Evolutionary conservation across 1,140 invertebrate species (phyloP).

Genomic region (Habropoda laboriosa): DNA sequence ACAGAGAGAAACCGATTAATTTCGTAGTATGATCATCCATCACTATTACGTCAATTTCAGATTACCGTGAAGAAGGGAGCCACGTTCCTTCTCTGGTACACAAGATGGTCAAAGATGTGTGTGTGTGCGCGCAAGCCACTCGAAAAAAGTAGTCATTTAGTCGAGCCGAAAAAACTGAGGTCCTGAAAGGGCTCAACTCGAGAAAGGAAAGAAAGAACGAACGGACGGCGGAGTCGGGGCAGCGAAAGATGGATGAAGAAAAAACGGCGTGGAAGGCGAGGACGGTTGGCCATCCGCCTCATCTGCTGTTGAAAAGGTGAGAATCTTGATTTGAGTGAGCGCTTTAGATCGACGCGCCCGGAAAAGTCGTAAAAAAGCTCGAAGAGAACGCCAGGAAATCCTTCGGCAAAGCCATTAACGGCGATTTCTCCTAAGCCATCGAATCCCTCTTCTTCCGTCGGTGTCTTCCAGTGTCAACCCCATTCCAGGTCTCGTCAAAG

Average conservation of each 20-base stretch:
- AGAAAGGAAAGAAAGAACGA: constrained; percentile 32
- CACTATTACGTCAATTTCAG: constrained; percentile 51
- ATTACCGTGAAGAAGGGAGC: constrained; percentile 30
- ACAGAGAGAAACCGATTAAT: neutral
- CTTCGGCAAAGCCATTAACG: constrained; percentile 73
- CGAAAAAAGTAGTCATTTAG: constrained; percentile 54
- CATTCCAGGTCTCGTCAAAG: constrained; percentile 47
- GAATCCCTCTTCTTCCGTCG: constrained; percentile 58
- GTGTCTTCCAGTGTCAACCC: constrained; percentile 57
- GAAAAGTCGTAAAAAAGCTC: constrained; percentile 60
- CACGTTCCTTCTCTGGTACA: neutral
- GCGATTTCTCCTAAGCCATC: constrained; percentile 70
- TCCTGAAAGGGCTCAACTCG: constrained; percentile 36
- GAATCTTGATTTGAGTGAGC: constrained; percentile 72
- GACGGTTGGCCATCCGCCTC: constrained; percentile 45
- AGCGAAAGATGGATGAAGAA: constrained; percentile 63
- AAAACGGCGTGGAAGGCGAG: constrained; percentile 35
- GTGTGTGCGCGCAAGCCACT: too few species aligned
- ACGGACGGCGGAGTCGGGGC: constrained; percentile 22
- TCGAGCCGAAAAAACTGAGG: neutral
- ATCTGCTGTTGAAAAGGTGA: constrained; percentile 68
- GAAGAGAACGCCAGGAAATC: constrained; percentile 66
- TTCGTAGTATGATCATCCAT: constrained; percentile 32
- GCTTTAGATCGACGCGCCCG: constrained; percentile 59
- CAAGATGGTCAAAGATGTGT: constrained; percentile 11